Conservation (phyloP, 2,888 invertebrate species). For the Osmoderma eremita region DNA sequence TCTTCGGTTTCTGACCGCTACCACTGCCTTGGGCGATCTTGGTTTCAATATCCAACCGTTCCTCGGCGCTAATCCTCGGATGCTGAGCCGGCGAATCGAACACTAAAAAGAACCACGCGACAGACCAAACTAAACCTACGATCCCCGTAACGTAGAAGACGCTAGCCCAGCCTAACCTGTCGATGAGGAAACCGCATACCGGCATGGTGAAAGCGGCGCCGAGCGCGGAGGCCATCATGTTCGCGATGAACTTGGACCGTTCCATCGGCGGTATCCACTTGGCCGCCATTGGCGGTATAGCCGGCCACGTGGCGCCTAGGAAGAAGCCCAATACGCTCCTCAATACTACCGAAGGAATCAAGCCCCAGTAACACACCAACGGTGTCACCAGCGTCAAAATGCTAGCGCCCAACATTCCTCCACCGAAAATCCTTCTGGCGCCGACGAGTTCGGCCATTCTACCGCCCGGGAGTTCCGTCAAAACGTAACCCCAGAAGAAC, state of each 20-base stretch:
- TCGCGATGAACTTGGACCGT: constrained; percentile 90
- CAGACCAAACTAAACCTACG: constrained; percentile 82
- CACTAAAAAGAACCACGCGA: constrained; percentile 82
- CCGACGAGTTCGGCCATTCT: constrained; percentile 85
- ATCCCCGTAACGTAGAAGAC: constrained; percentile 88
- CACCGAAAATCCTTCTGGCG: constrained; percentile 84
- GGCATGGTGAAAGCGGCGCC: constrained; percentile 94
- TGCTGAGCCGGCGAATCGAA: constrained; percentile 85
- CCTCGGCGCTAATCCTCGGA: constrained; percentile 80
- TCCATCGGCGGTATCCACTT: constrained; percentile 96
- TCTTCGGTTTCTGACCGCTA: constrained; percentile 58
- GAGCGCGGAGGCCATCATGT: constrained; percentile 92
- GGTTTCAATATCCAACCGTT: constrained; percentile 74
- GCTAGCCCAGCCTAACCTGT: constrained; percentile 85
- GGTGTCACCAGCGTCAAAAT: constrained; percentile 85
- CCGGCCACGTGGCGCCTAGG: constrained; percentile 90
- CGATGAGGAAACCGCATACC: constrained; percentile 83
- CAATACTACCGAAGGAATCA: constrained; percentile 75
- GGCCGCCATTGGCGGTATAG: constrained; percentile 91
- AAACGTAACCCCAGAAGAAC: constrained; percentile 93
- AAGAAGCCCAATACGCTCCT: constrained; percentile 70
- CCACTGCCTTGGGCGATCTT: constrained; percentile 67
- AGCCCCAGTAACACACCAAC: constrained; percentile 75
- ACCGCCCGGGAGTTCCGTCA: constrained; percentile 90
- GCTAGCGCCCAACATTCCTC: constrained; percentile 85